Evolutionary conservation across 2,797 vertebrate species (phyloP), one percentile per base, ranked within the genome.

Genomic region (Microcaecilia unicolor): DNA sequence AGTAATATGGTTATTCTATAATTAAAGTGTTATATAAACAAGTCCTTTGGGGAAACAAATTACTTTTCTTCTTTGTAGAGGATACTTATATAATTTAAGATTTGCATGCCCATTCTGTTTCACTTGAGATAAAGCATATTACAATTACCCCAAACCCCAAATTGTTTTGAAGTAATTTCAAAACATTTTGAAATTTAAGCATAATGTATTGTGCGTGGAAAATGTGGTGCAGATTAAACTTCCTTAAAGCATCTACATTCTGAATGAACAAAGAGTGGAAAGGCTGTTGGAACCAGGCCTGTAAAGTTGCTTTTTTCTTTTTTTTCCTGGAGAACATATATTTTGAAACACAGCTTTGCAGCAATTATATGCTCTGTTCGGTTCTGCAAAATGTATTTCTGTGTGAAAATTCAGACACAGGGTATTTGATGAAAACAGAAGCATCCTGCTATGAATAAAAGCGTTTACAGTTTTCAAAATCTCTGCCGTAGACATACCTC

Each of bases 11-110:
- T 75, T 72, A 51, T 55, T 55, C 58, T 74, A 3, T 78, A 80
- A 80, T 81, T 81, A 78, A 68, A 63, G 51, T 54, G 59, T 81
- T 83, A 64, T 69, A 76, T 61, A 81, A 83, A 80, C 71, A 75
- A 75, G 53, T 55, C 38, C 62, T 69, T 77, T 72, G 61, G n/a
- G n/a, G 72, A 70, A 81, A 72, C 51, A 41, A 76, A 70, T 63
- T 63, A 66, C 70, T 55, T 61, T 46, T 52, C 60, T 77, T 73
- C 52, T 55, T 57, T 54, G 40, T 44, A 25, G 57, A 43, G 52
- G 38, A 32, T 32, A 30, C 36, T 67, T 57, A 61, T 45, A 51
- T 72, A 45, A 64, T 47, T 28, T 46, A 18, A 35, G 46, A 36
- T 25, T 55, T 34, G 24, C 39, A 12, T 1, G 1, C 8, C 41